Base-by-base conservation (phyloP, 1,140 invertebrate genomes). In the Gerris buenoi region DNA sequence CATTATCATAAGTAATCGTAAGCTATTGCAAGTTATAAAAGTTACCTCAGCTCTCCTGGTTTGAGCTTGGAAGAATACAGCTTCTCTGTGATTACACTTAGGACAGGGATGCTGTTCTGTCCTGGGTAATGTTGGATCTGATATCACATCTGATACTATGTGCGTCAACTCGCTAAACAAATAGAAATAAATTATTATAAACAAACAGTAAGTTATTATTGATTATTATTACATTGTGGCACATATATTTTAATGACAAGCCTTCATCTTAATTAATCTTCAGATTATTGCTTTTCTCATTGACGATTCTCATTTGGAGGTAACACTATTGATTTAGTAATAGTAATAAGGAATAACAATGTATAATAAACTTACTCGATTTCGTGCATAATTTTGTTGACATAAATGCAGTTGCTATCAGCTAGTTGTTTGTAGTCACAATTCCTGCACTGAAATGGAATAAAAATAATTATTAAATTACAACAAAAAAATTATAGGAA, bases 321-420 rank as follows among this genome's bases (percentile, higher is more conserved):
- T n/a, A n/a, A n/a, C n/a, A n/a, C n/a, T n/a, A n/a, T n/a, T n/a
- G n/a, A n/a, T n/a, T n/a, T n/a, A n/a, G n/a, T n/a, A n/a, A n/a
- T n/a, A n/a, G n/a, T n/a, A n/a, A n/a, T n/a, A n/a, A n/a, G n/a
- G n/a, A n/a, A n/a, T n/a, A n/a, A n/a, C n/a, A n/a, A n/a, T n/a
- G n/a, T n/a, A n/a, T 25, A n/a, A 57, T 64, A 66, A 69, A 84
- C 88, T 86, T 83, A 93, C 90, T 99, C 97, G 70, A 99, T 95
- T 89, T 99, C 97, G 85, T 99, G 97, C 85, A 95, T 97, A 82
- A 99, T 97, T 84, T 98, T 98, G 84, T 99, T 99, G 0, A 98
- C 96, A 76, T 99, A 99, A 67, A 99, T 97, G 76, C 97, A 99
- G 74, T 96, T 95, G 71, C 96, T 98, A 74, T 97, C 94, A 0